A percentile compares a stretch with the other conserved stretches of the same genome.
Evolutionary conservation across 2,797 vertebrate species (phyloP).

Genomic region (Dendrocincla tyrannina): DNA sequence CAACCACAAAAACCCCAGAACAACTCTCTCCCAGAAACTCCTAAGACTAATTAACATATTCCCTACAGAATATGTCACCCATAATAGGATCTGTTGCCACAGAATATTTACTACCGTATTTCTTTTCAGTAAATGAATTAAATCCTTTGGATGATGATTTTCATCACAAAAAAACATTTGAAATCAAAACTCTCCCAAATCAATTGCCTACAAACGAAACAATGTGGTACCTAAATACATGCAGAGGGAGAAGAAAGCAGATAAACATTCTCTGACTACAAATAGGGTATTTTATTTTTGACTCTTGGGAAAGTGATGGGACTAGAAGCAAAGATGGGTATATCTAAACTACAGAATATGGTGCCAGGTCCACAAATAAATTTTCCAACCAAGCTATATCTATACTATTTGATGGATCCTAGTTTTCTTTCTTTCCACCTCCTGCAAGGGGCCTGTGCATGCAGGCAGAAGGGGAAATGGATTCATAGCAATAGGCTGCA

Average conservation of each 20-base stretch:
- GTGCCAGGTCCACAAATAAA: neutral
- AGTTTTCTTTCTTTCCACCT: neutral
- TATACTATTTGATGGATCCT: neutral
- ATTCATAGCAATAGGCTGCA: neutral
- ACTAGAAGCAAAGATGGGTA: neutral
- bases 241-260: neutral
- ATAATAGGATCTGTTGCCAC: neutral
- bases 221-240: rapidly evolving
- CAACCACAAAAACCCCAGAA: neutral
- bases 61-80: neutral
- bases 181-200: neutral
- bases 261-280: neutral
- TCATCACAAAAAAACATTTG: neutral
- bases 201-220: neutral
- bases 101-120: neutral
- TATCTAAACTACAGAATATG: neutral
- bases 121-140: neutral
- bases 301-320: neutral
- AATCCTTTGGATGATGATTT: neutral
- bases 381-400: neutral
- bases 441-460: neutral
- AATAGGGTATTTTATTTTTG: neutral
- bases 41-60: neutral
- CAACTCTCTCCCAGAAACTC: neutral
- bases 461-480: neutral